Conservation (phyloP, 2,113 vertebrate genomes). For the Nestor notabilis region DNA sequence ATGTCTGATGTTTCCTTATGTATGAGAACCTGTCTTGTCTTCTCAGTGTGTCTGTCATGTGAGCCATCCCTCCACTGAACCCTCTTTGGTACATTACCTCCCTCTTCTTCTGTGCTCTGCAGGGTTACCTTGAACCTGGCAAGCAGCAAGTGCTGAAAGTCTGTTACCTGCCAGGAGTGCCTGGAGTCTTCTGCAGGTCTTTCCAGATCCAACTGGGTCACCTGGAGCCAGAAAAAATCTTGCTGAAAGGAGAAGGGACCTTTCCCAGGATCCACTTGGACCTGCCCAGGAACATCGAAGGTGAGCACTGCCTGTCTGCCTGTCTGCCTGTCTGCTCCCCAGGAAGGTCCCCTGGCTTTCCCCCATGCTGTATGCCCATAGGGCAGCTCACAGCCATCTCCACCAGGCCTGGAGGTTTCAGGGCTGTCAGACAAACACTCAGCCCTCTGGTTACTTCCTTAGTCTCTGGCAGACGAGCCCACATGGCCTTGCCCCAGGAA, state of each 20-base stretch:
- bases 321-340: neutral
- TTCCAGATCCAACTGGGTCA: conserved; percentile 84
- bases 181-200: conserved; percentile 79
- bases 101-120: neutral
- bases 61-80: neutral
- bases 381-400: neutral
- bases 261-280: conserved; percentile 85
- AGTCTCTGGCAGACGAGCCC: neutral
- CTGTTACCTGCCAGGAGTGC: conserved; percentile 83
- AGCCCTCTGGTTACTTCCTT: neutral
- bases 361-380: rapidly evolving
- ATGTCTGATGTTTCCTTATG: neutral
- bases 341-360: neutral
- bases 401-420: neutral
- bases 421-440: neutral
- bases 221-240: conserved; percentile 76
- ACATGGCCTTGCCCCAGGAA: neutral
- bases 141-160: conserved; percentile 74
- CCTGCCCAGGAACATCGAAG: conserved; percentile 79
- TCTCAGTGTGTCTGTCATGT: neutral
- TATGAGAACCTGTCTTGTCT: neutral
- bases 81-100: too few relatives aligned
- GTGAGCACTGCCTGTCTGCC: conserved; percentile 68
- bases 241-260: conserved; percentile 79
- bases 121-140: conserved; percentile 79